phyloP scores from a whole-genome alignment of 2,888 invertebrate species.

The Orgyia antiqua region DNA sequence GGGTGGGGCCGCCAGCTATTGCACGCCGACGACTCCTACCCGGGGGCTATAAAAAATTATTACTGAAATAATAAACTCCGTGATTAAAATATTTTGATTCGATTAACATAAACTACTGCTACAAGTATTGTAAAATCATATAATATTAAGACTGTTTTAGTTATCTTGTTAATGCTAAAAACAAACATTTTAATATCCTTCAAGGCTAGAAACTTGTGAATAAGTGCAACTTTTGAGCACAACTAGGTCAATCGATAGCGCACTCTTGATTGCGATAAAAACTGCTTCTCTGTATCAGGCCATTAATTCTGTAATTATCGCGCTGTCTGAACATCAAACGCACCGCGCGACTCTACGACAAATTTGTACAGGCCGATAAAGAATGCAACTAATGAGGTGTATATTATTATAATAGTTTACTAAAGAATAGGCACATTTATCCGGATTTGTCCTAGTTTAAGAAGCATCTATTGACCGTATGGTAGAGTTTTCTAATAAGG shows the following conservation, averaged over 20 bases:
- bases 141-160: too few relatives aligned
- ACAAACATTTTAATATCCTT: slow-evolving; percentile 6
- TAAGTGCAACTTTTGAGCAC: slow-evolving; percentile 28
- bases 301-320: slow-evolving; percentile 64
- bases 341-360: slow-evolving; percentile 39
- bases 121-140: too few relatives aligned
- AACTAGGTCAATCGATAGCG: slow-evolving; percentile 52
- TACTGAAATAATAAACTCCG: too few relatives aligned
- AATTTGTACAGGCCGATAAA: slow-evolving; percentile 35
- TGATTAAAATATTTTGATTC: too few relatives aligned
- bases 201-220: slow-evolving; percentile 54
- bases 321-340: slow-evolving; percentile 54
- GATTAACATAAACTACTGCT: too few relatives aligned
- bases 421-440: slow-evolving; percentile 16
- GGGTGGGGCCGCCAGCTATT: too few relatives aligned
- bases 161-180: slow-evolving; percentile 30
- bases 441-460: too few relatives aligned
- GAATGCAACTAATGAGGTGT: slow-evolving; percentile 32
- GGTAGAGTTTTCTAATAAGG: too few relatives aligned
- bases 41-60: too few relatives aligned
- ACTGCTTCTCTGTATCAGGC: slow-evolving; percentile 49
- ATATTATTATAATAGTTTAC: slow-evolving; percentile 21
- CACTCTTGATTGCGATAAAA: slow-evolving; percentile 60
- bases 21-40: too few relatives aligned
- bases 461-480: too few relatives aligned